phyloP scores from a whole-genome alignment of 2,888 invertebrate species.

The Scaptomyza tumidula region DNA sequence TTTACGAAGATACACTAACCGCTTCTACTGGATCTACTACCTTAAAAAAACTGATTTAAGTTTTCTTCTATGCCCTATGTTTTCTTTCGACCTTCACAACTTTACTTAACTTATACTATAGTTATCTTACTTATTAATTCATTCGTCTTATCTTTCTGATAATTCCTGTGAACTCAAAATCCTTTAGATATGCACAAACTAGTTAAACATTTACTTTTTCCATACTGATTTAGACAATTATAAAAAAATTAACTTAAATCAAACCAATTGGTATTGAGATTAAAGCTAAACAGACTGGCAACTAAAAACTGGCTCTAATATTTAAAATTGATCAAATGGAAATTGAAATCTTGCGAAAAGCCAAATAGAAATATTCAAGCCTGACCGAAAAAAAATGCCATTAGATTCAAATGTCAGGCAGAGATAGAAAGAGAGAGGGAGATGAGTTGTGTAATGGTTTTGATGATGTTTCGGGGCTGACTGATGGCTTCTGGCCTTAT shows the following conservation, averaged over 20 bases:
- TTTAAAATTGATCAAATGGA: slow-evolving; percentile 58
- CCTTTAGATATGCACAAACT: too few relatives aligned
- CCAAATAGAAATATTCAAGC: slow-evolving; percentile 11
- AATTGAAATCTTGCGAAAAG: slow-evolving; percentile 16
- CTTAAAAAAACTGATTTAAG: too few relatives aligned
- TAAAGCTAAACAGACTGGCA: background rate
- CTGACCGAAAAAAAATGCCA: slow-evolving; percentile 39
- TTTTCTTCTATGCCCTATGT: too few relatives aligned
- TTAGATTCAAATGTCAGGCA: slow-evolving; percentile 50
- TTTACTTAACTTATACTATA: too few relatives aligned
- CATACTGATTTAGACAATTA: too few relatives aligned
- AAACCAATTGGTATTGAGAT: background rate
- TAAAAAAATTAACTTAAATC: background rate
- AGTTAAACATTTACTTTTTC: background rate
- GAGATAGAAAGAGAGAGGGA: background rate
- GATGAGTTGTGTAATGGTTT: slow-evolving; percentile 16
- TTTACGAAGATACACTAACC: background rate
- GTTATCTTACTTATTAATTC: too few relatives aligned
- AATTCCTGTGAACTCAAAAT: too few relatives aligned
- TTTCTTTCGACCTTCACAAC: too few relatives aligned
- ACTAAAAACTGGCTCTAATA: slow-evolving; percentile 40
- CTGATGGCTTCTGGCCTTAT: slow-evolving; percentile 26
- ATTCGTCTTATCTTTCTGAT: too few relatives aligned
- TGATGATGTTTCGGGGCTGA: slow-evolving; percentile 2
- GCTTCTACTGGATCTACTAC: too few relatives aligned